phyloP scores from a whole-genome alignment of 2,797 vertebrate genomes.

The Hypotaenidia philippensis region DNA sequence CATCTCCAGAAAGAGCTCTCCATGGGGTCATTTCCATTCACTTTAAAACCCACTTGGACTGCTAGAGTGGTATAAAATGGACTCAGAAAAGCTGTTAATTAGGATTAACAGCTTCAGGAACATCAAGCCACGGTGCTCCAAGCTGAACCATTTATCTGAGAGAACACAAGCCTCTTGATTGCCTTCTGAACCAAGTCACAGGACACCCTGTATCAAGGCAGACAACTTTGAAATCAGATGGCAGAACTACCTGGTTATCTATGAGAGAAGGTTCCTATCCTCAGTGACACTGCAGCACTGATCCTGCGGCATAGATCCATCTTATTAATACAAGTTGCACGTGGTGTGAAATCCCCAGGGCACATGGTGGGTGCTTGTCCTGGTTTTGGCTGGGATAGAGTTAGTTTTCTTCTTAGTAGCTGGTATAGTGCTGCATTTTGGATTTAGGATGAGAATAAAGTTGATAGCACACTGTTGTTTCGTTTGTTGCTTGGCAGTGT shows the following conservation, averaged over 20 bases:
- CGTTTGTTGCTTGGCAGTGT: too few relatives aligned
- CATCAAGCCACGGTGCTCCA: background rate
- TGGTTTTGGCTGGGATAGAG: too few relatives aligned
- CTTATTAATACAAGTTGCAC: background rate
- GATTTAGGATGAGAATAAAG: too few relatives aligned
- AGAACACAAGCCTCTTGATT: background rate
- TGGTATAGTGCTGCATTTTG: too few relatives aligned
- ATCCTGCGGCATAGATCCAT: background rate
- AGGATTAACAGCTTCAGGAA: slow-evolving; percentile 36
- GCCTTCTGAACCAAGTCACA: background rate
- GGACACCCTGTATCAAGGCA: background rate
- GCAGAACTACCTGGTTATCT: background rate
- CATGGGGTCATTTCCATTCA: slow-evolving; percentile 43
- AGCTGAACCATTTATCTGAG: slow-evolving; percentile 11
- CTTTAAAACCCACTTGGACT: slow-evolving; percentile 49
- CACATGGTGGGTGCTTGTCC: background rate
- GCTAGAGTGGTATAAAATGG: slow-evolving; percentile 32
- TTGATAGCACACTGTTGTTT: too few relatives aligned
- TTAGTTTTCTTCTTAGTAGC: too few relatives aligned
- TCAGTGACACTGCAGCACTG: background rate
- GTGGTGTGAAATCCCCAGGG: background rate
- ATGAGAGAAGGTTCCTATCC: background rate
- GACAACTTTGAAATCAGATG: background rate
- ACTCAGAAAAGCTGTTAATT: slow-evolving; percentile 51
- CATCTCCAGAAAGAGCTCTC: slow-evolving; percentile 44